These are phyloP conservation scores for Echinometra lucunter DNA, from an alignment of 53 echinoderm and acorn worm species.

Conservation along the genomic window DNA sequence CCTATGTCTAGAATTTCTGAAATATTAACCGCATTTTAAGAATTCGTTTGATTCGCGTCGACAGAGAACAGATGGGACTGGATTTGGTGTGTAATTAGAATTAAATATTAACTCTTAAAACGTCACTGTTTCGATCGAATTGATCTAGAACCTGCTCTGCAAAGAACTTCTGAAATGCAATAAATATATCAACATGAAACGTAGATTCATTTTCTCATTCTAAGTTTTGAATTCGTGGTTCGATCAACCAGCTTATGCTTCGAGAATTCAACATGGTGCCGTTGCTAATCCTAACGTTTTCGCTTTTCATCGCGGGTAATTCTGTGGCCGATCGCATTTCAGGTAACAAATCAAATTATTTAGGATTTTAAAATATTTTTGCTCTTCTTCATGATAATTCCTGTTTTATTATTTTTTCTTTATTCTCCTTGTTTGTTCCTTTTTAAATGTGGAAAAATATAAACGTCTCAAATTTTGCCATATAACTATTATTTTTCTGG, in stretches of 20 bases:
- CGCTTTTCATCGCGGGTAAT: neutral
- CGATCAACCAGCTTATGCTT: neutral
- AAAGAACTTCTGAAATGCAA: neutral
- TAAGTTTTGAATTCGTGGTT: neutral
- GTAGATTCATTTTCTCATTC: neutral
- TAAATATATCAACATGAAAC: neutral
- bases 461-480: too few species aligned
- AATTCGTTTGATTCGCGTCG: neutral
- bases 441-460: too few species aligned
- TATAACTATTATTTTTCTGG: too few species aligned
- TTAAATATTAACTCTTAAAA: neutral
- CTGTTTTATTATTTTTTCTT: too few species aligned
- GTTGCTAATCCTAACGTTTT: neutral
- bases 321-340: constrained; percentile 2
- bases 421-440: too few species aligned
- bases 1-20: neutral
- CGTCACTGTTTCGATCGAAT: neutral
- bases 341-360: neutral
- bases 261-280: neutral
- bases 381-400: neutral
- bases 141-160: too few species aligned
- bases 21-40: neutral
- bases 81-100: neutral
- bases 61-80: neutral
- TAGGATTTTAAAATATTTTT: too few species aligned